A percentile compares a stretch with the other conserved stretches of the same genome.
phyloP scores from a whole-genome alignment of 2,797 vertebrate species.

The Galaxias olidus region DNA sequence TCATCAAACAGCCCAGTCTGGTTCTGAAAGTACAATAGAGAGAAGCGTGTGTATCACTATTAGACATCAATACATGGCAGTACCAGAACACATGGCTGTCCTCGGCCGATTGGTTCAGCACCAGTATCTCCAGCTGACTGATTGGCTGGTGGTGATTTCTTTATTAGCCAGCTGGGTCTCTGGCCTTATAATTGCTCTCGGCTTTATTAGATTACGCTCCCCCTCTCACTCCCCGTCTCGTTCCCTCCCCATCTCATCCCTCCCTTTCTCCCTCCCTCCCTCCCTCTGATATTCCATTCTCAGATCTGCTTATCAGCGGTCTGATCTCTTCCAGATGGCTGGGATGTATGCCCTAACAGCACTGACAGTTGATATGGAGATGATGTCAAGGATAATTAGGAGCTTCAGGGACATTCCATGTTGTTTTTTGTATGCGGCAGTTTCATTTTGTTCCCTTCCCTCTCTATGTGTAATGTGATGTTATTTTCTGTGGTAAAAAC shows the following conservation, averaged over 20 bases:
- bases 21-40: too few relatives aligned
- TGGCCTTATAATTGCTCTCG: constrained; percentile 9
- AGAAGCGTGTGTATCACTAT: too few relatives aligned
- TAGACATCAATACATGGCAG: too few relatives aligned
- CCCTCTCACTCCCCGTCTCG: too few relatives aligned
- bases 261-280: too few relatives aligned
- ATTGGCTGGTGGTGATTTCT: constrained; percentile 32
- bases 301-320: constrained; percentile 14
- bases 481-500: background rate
- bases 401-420: background rate
- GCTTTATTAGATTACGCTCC: constrained; percentile 21
- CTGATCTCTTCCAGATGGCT: constrained; percentile 40
- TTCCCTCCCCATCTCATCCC: too few relatives aligned
- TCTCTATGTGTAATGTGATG: background rate
- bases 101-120: background rate
- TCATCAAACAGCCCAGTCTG: too few relatives aligned
- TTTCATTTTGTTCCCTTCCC: background rate
- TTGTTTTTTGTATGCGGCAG: background rate
- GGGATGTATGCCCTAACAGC: background rate
- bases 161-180: constrained; percentile 25
- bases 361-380: background rate
- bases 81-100: background rate
- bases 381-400: constrained; percentile 3
- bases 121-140: background rate
- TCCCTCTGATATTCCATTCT: constrained; percentile 23